Evolutionary conservation across 2,888 invertebrate species (phyloP).

Genomic region (Morpho helenor): DNA sequence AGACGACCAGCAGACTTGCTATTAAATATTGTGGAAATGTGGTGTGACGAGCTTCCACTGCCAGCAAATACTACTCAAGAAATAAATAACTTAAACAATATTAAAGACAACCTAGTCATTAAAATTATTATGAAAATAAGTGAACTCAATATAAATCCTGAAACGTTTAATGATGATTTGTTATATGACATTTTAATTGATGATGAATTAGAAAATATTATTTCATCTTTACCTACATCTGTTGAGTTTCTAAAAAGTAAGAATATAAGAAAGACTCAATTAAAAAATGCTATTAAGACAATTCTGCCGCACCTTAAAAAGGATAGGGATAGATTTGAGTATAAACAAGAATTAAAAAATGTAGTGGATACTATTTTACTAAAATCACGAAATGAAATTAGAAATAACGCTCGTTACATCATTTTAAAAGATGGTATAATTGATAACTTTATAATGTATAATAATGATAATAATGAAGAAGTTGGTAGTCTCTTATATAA

Average conservation of each 20-base stretch:
- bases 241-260: constrained; percentile 35
- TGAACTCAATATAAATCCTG: constrained; percentile 45
- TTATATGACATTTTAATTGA: constrained; percentile 42
- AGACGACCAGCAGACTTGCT: constrained; percentile 46
- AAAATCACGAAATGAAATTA: constrained; percentile 22
- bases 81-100: constrained; percentile 25
- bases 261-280: constrained; percentile 35
- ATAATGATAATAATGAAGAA: constrained; percentile 39
- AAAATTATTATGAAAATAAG: constrained; percentile 52
- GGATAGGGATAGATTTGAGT: constrained; percentile 41
- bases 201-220: constrained; percentile 41
- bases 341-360: constrained; percentile 43
- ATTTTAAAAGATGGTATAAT: constrained; percentile 39
- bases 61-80: constrained; percentile 31
- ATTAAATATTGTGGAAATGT: constrained; percentile 43
- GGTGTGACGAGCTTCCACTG: constrained; percentile 50
- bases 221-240: constrained; percentile 35
- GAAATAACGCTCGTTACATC: background rate
- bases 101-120: constrained; percentile 40
- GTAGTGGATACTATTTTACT: constrained; percentile 39
- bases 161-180: constrained; percentile 41
- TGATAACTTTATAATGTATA: constrained; percentile 45
- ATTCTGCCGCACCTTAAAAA: constrained; percentile 43
- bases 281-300: constrained; percentile 38
- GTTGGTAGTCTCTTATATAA: constrained; percentile 39